Evolutionary conservation across 2,888 invertebrate genomes (phyloP).

Genomic region (Drepana falcataria): DNA sequence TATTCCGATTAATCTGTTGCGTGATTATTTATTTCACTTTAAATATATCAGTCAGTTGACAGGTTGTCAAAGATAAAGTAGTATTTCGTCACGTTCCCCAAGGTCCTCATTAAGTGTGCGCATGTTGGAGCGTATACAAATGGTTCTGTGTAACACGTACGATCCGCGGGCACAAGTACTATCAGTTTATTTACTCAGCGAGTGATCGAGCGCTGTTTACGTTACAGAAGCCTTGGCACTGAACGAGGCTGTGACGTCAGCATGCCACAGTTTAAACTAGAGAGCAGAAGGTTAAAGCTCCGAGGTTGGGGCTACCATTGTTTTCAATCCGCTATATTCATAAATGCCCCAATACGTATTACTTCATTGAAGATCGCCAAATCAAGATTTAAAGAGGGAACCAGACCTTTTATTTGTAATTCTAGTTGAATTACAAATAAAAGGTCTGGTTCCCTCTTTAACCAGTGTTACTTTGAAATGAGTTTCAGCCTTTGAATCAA

Average conservation of each 20-base stretch:
- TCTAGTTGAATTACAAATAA: no score
- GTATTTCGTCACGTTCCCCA: conserved; percentile 1
- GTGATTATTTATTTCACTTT: neutral
- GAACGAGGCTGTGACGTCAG: conserved; percentile 53
- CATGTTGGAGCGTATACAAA: conserved; percentile 2
- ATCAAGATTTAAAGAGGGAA: neutral
- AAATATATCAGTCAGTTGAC: neutral
- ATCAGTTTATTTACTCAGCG: conserved; percentile 44
- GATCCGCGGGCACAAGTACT: conserved; percentile 18
- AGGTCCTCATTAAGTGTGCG: conserved; percentile 1
- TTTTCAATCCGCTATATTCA: neutral
- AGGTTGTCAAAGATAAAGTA: neutral
- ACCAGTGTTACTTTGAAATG: neutral
- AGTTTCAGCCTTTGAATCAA: neutral
- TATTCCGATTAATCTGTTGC: no score
- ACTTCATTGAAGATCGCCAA: neutral
- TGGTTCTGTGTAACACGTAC: conserved; percentile 2
- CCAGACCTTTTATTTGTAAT: no score
- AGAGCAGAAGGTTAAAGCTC: conserved; percentile 28
- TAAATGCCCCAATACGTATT: neutral
- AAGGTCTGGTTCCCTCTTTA: no score
- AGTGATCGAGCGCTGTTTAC: conserved; percentile 48
- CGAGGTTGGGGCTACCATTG: conserved; percentile 12
- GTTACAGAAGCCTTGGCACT: conserved; percentile 58
- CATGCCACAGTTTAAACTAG: conserved; percentile 25